Conservation (phyloP, 2,113 vertebrate genomes). For the Machaerirhynchus nigripectus region DNA sequence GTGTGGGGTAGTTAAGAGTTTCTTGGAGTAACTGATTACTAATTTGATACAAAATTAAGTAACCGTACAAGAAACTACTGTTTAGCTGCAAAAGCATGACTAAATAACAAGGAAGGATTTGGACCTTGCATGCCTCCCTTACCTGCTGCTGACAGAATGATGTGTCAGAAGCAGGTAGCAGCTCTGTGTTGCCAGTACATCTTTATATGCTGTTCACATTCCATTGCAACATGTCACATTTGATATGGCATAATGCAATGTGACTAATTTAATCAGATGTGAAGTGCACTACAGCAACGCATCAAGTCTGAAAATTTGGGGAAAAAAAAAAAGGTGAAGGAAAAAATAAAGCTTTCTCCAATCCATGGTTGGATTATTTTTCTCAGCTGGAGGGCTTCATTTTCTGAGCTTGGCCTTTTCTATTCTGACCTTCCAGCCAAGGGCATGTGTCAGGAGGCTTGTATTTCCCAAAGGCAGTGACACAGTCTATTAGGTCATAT, state of each 20-base stretch:
- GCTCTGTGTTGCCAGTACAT: conserved; percentile 8
- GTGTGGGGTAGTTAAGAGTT: neutral
- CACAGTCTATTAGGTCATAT: conserved; percentile 55
- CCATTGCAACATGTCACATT: conserved; percentile 63
- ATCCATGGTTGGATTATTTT: conserved; percentile 56
- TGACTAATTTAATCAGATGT: conserved; percentile 75
- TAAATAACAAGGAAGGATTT: neutral
- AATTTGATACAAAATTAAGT: neutral
- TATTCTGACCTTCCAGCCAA: conserved; percentile 68
- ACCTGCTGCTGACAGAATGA: neutral
- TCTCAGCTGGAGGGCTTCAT: conserved; percentile 51
- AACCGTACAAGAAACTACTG: neutral
- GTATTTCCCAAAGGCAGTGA: conserved; percentile 60
- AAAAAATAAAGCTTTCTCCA: conserved; percentile 32
- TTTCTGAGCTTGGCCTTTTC: conserved; percentile 58
- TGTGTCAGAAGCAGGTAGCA: neutral
- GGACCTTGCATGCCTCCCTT: neutral
- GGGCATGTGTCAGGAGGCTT: conserved; percentile 46
- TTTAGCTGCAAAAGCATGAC: neutral
- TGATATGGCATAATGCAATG: conserved; percentile 59
- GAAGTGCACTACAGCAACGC: conserved; percentile 51
- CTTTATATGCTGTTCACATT: conserved; percentile 65
- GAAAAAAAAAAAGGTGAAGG: neutral
- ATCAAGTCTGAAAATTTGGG: conserved; percentile 27
- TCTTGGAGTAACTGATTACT: neutral